These are phyloP conservation scores for Poecilus cupreus DNA, from an alignment of 2,888 invertebrate genomes.

Conservation along the genomic window DNA sequence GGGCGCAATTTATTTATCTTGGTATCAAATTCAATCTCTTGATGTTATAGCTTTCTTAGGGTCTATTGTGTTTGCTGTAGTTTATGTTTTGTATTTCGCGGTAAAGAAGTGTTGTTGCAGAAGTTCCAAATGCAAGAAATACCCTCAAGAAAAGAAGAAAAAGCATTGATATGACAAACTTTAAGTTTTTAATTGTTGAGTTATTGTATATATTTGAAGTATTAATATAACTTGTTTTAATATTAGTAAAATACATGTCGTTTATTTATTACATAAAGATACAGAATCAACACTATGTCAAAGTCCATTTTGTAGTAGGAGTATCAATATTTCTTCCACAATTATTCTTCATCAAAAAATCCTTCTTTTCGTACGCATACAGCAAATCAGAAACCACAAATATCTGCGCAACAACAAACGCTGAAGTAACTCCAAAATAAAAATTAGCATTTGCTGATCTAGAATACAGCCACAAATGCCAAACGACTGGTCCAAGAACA, in stretches of 20 bases:
- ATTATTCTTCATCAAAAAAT: constrained; percentile 90
- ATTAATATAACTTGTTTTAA: no score
- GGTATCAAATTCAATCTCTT: background rate
- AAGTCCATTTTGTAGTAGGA: constrained; percentile 83
- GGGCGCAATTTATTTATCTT: background rate
- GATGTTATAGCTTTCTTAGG: background rate
- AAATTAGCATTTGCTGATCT: constrained; percentile 99
- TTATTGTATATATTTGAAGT: no score
- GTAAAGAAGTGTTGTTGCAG: background rate
- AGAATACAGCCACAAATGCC: constrained; percentile 98
- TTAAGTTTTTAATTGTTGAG: no score
- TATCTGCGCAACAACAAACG: constrained; percentile 95
- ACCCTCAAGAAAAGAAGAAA: background rate
- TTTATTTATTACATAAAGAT: no score
- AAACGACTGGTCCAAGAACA: constrained; percentile 94
- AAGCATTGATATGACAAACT: background rate
- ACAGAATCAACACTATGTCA: constrained; percentile 64
- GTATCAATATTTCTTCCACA: constrained; percentile 83
- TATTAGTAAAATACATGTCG: no score
- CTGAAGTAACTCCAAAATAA: constrained; percentile 97
- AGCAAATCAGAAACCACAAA: constrained; percentile 95
- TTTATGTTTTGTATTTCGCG: background rate
- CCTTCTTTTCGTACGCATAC: constrained; percentile 94
- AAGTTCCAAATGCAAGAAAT: background rate
- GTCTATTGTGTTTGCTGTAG: background rate